Base-by-base conservation (phyloP, 2,113 vertebrate genomes). In the Thermophis baileyi region DNA sequence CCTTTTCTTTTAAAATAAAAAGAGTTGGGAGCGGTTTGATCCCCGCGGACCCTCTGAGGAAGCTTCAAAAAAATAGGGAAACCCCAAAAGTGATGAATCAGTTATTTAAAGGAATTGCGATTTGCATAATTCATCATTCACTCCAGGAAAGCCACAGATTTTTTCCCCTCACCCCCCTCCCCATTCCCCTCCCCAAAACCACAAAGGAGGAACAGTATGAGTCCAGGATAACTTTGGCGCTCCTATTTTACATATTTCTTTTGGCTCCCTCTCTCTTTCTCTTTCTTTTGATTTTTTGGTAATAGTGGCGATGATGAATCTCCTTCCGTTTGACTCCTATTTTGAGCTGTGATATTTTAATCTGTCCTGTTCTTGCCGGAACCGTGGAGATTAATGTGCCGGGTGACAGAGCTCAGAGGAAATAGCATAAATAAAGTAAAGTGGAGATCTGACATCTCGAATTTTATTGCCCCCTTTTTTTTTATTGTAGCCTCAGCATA, bases 311-410 rank as follows among this genome's bases (percentile, higher is more conserved):
- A 97, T 98, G 98, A 98, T 98, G 97, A 98, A 98, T 98, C 97
- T 98, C 96, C 97, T 98, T 98, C 98, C 97, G 97, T 96, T 98
- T 97, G 97, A 97, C 98, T 98, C 98, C 98, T 98, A 98, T 98
- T 98, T 97, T 98, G 97, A 98, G 98, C 97, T 97, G 98, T 97
- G 97, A 98, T 98, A 98, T 98, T 98, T 98, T 98, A 98, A 98
- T 98, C 98, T 98, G 55, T n/a, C 74, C 97, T 97, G 97, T 97
- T 98, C 98, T 98, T 97, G 97, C 97, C 97, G 97, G 97, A 97
- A 97, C 97, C 97, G 97, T 96, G 97, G 97, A 97, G 98, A 98
- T 98, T 97, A 98, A 98, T 98, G 98, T 97, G 96, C 97, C 93
- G 97, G 97, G 98, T 97, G 98, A 97, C 97, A 97, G 97, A 97